A percentile compares a stretch with the other conserved stretches of the same genome.
Conservation (phyloP, 2,797 vertebrate genomes). For the Acrossocheilus fasciatus region DNA sequence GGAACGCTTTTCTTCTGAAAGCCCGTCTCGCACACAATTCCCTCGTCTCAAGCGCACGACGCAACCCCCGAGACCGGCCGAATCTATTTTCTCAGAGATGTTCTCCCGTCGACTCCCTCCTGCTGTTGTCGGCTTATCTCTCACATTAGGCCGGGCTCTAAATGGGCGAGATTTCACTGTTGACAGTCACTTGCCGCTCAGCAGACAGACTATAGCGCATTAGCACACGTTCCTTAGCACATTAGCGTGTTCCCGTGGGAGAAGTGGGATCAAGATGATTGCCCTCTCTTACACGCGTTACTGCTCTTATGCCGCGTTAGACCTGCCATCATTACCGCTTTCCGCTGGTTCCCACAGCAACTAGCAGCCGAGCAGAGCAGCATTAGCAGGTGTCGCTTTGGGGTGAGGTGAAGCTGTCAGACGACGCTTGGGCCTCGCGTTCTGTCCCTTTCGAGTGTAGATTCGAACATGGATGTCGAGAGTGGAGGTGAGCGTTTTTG, state of each 20-base stretch:
- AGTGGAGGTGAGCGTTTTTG: constrained; percentile 5
- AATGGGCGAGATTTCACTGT: constrained; percentile 78
- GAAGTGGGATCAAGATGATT: constrained; percentile 85
- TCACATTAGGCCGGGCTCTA: constrained; percentile 72
- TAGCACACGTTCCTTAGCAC: constrained; percentile 67
- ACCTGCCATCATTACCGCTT: constrained; percentile 86
- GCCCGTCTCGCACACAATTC: constrained; percentile 58
- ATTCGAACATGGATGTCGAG: not conserved
- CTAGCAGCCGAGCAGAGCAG: constrained; percentile 73
- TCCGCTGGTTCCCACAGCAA: constrained; percentile 78
- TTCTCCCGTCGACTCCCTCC: constrained; percentile 44
- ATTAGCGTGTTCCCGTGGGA: constrained; percentile 78
- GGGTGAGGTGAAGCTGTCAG: constrained; percentile 56
- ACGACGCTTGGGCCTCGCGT: not conserved
- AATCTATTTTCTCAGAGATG: constrained; percentile 57
- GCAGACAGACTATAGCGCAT: constrained; percentile 81
- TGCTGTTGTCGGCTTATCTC: constrained; percentile 72
- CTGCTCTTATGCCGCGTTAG: constrained; percentile 83
- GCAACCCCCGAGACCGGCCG: constrained; percentile 50
- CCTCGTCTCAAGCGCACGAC: constrained; percentile 32
- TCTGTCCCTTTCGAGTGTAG: constrained; percentile 33
- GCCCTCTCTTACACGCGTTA: constrained; percentile 81
- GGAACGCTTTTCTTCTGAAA: constrained; percentile 65
- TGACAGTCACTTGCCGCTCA: constrained; percentile 82
- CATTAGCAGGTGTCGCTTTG: constrained; percentile 59